Evolutionary conservation across 2,888 invertebrate genomes (phyloP).

Genomic region (Dysmachus trigonus): DNA sequence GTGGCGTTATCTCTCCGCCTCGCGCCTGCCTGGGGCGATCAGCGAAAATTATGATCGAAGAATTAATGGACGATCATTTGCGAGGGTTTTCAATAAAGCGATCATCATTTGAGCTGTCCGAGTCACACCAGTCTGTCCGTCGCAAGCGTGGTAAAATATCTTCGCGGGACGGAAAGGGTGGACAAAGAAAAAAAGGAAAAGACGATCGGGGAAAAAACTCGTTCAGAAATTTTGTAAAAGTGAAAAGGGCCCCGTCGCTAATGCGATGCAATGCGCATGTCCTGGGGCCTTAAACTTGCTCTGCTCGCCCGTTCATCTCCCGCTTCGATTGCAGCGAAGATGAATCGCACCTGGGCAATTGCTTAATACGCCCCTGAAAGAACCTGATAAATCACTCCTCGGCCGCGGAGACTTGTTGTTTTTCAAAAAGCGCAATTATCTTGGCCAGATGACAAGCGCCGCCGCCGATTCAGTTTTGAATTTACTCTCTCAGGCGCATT

Average conservation of each 20-base stretch:
- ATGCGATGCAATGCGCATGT: not conserved
- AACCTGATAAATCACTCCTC: slow-evolving; percentile 24
- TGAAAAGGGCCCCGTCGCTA: slow-evolving; percentile 1
- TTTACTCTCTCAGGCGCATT: not conserved
- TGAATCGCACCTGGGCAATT: not conserved
- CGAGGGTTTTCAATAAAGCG: slow-evolving; percentile 29
- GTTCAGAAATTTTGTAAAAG: not conserved
- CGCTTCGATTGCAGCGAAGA: not conserved
- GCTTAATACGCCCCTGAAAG: slow-evolving; percentile 8
- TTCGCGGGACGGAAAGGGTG: not conserved
- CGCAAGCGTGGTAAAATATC: not conserved
- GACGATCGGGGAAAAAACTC: not conserved
- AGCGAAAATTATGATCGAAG: slow-evolving; percentile 16
- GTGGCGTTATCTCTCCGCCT: not conserved
- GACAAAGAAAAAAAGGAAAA: not conserved
- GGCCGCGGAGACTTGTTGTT: not conserved
- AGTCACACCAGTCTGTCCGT: not conserved
- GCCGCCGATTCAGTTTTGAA: not conserved
- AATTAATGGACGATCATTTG: slow-evolving; percentile 29
- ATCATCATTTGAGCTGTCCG: slow-evolving; percentile 9
- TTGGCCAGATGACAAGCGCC: slow-evolving; percentile 4
- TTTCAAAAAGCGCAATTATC: not conserved
- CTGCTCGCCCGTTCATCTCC: not conserved
- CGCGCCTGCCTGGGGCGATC: not conserved
- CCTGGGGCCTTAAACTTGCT: not conserved